Base-by-base conservation (phyloP, 30 jellyfish, hydroid and myxozoan genomes). In the Turritopsis rubra region DNA sequence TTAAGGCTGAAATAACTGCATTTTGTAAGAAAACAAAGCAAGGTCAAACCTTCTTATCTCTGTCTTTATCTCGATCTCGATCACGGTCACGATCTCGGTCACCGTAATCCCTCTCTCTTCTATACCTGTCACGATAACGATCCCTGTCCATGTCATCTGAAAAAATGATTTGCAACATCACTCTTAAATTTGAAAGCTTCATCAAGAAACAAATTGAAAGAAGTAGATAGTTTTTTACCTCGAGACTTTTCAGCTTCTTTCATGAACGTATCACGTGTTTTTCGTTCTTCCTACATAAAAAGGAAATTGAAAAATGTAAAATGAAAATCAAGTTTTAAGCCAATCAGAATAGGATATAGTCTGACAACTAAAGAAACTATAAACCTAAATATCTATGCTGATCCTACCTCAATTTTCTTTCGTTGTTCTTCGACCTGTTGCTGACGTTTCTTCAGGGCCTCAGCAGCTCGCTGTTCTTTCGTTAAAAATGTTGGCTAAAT, bases 381-480 rank as follows among this genome's bases (percentile, higher is more conserved):
- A n/a, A n/a, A n/a, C n/a, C n/a, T n/a, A n/a, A n/a, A n/a, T n/a
- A n/a, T n/a, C n/a, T n/a, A n/a, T n/a, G n/a, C n/a, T n/a, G n/a
- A n/a, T n/a, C n/a, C n/a, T 28, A 89, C 99, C 94, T 95, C 96
- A 16, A 84, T 1, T 66, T 87, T 84, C 70, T 90, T 73, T 29
- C 88, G 76, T 54, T 80, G 86, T 66, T 87, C 97, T 41, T 87
- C 98, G 30, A 86, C 96, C 81, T 84, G 96, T 73, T 31, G 71
- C 65, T 95, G 97, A 23, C 97, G 84, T 72, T 87, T 87, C 73
- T 87, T 89, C 79, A 89, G 28, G 24, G 97, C 99, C 52, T 95
- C 97, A 16, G 97, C 97, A 7, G 96, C 96, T 16, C 99, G 88
- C 80, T 95, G 91, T 71, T 95, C 97, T 84, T 95, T 95, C 71